Evolutionary conservation across 1,140 invertebrate genomes (phyloP).

Genomic region (Tetragonula clypearis): DNA sequence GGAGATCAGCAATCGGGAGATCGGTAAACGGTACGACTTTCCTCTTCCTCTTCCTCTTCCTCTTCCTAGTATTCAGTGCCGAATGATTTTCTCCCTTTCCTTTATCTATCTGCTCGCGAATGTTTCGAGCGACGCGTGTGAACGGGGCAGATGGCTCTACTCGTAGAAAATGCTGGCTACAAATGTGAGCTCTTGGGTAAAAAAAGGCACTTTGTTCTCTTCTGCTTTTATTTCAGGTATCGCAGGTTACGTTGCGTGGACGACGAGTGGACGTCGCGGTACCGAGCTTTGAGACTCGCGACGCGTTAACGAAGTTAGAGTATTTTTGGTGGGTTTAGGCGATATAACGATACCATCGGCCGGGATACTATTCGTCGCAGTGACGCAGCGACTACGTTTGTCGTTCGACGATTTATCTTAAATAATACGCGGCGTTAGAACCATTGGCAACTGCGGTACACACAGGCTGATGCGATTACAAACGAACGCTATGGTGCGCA

Average conservation of each 20-base stretch:
- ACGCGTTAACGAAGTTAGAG: not conserved
- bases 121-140: too few relatives aligned
- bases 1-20: too few relatives aligned
- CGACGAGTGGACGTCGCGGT: too few relatives aligned
- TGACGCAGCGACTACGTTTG: not conserved
- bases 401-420: not conserved
- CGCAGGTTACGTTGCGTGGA: too few relatives aligned
- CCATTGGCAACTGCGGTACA: not conserved
- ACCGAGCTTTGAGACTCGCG: slow-evolving; percentile 11
- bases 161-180: not conserved
- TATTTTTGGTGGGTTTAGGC: not conserved
- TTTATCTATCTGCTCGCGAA: too few relatives aligned
- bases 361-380: not conserved
- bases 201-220: not conserved
- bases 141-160: not conserved
- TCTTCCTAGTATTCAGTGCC: too few relatives aligned
- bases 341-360: not conserved
- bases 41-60: not conserved
- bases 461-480: not conserved
- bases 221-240: too few relatives aligned
- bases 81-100: too few relatives aligned
- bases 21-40: not conserved
- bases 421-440: not conserved
- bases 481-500: not conserved
- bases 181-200: not conserved